Conservation (phyloP, 2,888 invertebrate species). For the Agonopterix subpropinquella region DNA sequence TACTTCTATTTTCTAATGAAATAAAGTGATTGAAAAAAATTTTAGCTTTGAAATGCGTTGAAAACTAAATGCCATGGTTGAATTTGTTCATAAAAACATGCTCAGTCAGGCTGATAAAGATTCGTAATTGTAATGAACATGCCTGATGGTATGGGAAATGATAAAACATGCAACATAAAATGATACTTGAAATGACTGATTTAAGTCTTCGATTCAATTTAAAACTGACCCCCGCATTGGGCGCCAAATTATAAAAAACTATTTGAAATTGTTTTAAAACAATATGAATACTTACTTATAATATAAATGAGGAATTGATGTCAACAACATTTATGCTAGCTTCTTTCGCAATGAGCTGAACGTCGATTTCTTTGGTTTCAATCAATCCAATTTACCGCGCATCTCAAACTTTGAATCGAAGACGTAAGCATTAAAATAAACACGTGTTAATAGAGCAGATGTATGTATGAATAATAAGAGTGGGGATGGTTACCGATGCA, state of each 20-base stretch:
- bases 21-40: background rate
- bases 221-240: constrained; percentile 6
- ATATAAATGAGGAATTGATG: too few species aligned
- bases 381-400: too few species aligned
- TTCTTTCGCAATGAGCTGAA: too few species aligned
- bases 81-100: too few species aligned
- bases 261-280: background rate
- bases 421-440: constrained; percentile 48
- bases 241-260: constrained; percentile 10
- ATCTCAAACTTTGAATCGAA: constrained; percentile 32
- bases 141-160: constrained; percentile 36
- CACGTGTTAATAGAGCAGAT: constrained; percentile 64
- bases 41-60: too few species aligned
- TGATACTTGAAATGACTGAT: constrained; percentile 36
- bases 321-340: too few species aligned
- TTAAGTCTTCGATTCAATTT: constrained; percentile 40
- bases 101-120: too few species aligned
- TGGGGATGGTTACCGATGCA: constrained; percentile 94
- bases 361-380: background rate
- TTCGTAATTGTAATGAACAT: constrained; percentile 16
- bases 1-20: background rate
- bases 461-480: constrained; percentile 79
- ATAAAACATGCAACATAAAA: constrained; percentile 63
- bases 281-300: too few species aligned
- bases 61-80: too few species aligned